Conservation (phyloP, 2,888 invertebrate species). For the Tuta absoluta region DNA sequence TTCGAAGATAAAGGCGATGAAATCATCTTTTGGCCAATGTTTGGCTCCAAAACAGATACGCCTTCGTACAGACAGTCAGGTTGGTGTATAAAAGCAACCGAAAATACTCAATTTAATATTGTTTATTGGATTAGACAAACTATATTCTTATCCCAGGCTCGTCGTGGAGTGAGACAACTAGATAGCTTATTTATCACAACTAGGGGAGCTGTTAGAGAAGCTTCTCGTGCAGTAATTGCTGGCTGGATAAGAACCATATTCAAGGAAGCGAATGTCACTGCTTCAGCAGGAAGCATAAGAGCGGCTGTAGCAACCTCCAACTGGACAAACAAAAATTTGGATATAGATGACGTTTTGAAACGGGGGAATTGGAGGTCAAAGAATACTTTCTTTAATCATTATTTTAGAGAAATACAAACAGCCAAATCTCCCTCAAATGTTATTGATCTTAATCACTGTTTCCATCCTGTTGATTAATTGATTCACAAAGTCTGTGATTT, state of each 20-base stretch:
- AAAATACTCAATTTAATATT: not conserved
- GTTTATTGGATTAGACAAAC: constrained; percentile 2
- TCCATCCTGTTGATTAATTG: constrained; percentile 3
- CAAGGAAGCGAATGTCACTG: constrained; percentile 18
- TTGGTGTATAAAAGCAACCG: constrained; percentile 16
- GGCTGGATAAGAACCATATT: constrained; percentile 24
- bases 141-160: not conserved
- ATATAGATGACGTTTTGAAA: constrained; percentile 28
- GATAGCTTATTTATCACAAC: constrained; percentile 25
- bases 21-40: not conserved
- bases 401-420: constrained; percentile 23
- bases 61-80: not conserved
- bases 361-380: constrained; percentile 28
- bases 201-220: constrained; percentile 16
- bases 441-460: not conserved
- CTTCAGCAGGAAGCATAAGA: constrained; percentile 28
- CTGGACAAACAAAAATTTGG: constrained; percentile 18
- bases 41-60: not conserved
- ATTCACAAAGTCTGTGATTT: no score
- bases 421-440: not conserved
- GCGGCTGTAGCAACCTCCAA: constrained; percentile 27
- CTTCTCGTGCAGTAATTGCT: constrained; percentile 24
- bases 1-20: not conserved
- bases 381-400: constrained; percentile 29
- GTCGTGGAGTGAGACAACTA: no score